A percentile compares a stretch with the other conserved stretches of the same genome.
phyloP scores from a whole-genome alignment of 2,888 invertebrate species.

The Norana najaformis region DNA sequence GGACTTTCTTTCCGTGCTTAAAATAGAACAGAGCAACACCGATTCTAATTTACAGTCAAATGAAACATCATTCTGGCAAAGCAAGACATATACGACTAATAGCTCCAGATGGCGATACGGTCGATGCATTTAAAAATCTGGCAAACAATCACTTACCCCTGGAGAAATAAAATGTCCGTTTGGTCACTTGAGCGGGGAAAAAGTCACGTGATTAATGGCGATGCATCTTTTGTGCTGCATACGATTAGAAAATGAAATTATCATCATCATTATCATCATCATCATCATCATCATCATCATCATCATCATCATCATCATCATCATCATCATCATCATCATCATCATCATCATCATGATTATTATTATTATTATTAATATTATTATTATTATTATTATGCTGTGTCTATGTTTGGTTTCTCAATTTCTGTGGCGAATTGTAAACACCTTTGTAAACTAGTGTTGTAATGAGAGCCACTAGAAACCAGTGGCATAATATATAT shows the following conservation, averaged over 20 bases:
- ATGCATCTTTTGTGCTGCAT: too few relatives aligned
- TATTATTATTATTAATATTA: too few relatives aligned
- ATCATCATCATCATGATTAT: too few relatives aligned
- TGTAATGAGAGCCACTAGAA: too few relatives aligned
- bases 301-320: constrained; percentile 31
- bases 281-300: constrained; percentile 30
- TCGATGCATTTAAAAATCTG: not conserved
- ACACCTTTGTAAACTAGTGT: too few relatives aligned
- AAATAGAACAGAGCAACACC: not conserved
- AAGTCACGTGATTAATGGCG: not conserved
- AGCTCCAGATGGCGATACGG: too few relatives aligned
- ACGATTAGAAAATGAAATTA: not conserved
- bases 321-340: too few relatives aligned
- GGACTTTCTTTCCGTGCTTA: not conserved
- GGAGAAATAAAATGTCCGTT: not conserved
- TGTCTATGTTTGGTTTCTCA: too few relatives aligned
- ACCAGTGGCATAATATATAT: too few relatives aligned
- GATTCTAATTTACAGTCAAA: not conserved
- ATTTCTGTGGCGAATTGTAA: too few relatives aligned
- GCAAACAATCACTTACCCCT: not conserved
- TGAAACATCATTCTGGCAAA: not conserved
- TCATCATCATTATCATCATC: constrained; percentile 29
- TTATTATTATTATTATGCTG: too few relatives aligned
- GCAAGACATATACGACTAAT: not conserved
- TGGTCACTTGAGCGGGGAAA: too few relatives aligned